Base-by-base conservation (phyloP, 1,140 invertebrate species). In the Drosophila pallidifrons region DNA sequence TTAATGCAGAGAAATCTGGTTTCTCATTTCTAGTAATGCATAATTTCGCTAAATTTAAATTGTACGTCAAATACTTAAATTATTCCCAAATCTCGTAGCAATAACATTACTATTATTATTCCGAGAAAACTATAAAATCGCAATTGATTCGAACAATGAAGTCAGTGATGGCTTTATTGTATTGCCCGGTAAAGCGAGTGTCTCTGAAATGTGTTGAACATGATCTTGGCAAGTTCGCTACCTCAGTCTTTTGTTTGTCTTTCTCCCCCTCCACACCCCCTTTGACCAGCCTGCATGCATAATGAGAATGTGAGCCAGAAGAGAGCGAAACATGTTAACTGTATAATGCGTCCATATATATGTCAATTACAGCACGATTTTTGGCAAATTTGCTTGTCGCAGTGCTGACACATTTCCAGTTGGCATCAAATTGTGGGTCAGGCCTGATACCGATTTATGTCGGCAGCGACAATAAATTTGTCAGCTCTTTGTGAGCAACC, bases 281-380 rank as follows among this genome's bases (percentile, higher is more conserved):
- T 47, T 0, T 20, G 5, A 8, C 16, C 57, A 6, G 30, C 43
- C 1, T 20, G 68, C 78, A 79, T 81, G 59, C 64, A 83, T 88
- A 88, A 89, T 87, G 73, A 80, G 77, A 72, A 81, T 82, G 52
- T 66, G 70, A 88, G 75, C 32, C 66, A 64, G 71, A 79, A 43
- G 11, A 13, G 46, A 38, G 15, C 16, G 30, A 59, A 52, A 77
- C 64, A 74, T 54, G 65, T 28, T 38, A 60, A 70, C 46, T 35
- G 60, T 76, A 75, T 61, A 72, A 86, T 74, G 76, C 65, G 43
- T 43, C n/a, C 80, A 77, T 83, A 83, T 89, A 81, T 88, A 76
- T 85, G 85, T 85, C 85, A 88, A 89, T 88, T 88, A 88, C 85
- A 68, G 85, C 85, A 88, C 85, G 85, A 88, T 81, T 77, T 83